phyloP scores from a whole-genome alignment of 2,888 invertebrate genomes.

The Acholoe squamosa region DNA sequence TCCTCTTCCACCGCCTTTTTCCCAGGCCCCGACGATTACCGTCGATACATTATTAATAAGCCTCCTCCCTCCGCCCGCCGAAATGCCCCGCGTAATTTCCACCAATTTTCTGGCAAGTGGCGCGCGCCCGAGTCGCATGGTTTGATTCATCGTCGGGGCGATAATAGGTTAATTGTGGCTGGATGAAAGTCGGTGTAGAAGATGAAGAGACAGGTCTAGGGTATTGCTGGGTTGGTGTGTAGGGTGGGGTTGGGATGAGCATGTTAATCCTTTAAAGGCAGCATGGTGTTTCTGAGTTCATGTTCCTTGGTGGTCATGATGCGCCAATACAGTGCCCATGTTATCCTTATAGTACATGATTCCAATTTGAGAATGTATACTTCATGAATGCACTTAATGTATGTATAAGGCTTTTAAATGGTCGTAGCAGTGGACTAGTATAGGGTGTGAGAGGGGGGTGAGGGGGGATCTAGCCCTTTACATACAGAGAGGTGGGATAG shows the following conservation, averaged over 20 bases:
- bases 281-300: too few relatives aligned
- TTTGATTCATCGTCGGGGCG: conserved; percentile 47
- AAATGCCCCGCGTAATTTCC: conserved; percentile 50
- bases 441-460: too few relatives aligned
- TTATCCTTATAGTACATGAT: too few relatives aligned
- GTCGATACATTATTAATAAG: conserved; percentile 58
- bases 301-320: too few relatives aligned
- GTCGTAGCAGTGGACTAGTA: too few relatives aligned
- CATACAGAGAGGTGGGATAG: too few relatives aligned
- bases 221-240: background rate
- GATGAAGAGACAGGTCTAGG: conserved; percentile 44
- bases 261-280: background rate
- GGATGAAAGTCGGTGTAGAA: conserved; percentile 7
- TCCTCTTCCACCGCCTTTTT: background rate
- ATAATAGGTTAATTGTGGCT: conserved; percentile 59
- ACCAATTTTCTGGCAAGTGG: conserved; percentile 50
- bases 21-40: conserved; percentile 48
- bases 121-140: conserved; percentile 37
- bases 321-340: too few relatives aligned
- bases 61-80: background rate
- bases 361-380: too few relatives aligned
- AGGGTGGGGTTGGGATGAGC: background rate
- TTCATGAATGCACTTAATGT: too few relatives aligned
- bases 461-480: too few relatives aligned
- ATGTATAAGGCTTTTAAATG: too few relatives aligned